These are phyloP conservation scores for Dryobotodes eremita DNA, from an alignment of 2,888 invertebrate genomes.

Conservation along the genomic window DNA sequence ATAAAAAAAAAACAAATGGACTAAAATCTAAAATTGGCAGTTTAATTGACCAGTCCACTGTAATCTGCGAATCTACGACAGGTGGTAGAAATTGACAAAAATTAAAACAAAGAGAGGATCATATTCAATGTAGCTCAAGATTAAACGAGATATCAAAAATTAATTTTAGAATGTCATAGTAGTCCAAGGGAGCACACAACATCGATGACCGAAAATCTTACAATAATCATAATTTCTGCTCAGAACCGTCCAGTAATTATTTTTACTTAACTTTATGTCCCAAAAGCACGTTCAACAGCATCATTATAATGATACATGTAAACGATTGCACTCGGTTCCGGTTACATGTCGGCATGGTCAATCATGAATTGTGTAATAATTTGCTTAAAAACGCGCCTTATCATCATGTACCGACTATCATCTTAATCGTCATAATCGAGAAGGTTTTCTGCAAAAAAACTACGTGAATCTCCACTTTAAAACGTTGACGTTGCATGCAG, in stretches of 20 bases:
- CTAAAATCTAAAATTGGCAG: not conserved
- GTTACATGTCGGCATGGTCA: conserved; percentile 69
- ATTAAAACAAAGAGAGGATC: not conserved
- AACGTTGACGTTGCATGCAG: conserved; percentile 43
- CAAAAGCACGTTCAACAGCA: conserved; percentile 12
- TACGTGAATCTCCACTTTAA: conserved; percentile 38
- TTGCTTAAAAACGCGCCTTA: conserved; percentile 53
- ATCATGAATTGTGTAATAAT: conserved; percentile 59
- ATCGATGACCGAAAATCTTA: not conserved
- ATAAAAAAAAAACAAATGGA: not conserved
- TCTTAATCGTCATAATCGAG: conserved; percentile 25
- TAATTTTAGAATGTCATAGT: not conserved
- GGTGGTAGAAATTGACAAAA: not conserved
- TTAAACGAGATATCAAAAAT: not conserved
- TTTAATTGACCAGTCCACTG: not conserved
- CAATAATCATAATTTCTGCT: not conserved
- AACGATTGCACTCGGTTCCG: conserved; percentile 68
- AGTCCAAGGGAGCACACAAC: not conserved
- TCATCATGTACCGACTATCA: conserved; percentile 27
- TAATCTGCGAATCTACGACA: not conserved
- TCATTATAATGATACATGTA: conserved; percentile 33
- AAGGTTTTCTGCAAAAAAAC: conserved; percentile 49
- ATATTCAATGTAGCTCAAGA: not conserved
- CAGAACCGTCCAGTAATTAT: not conserved
- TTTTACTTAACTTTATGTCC: not conserved